Evolutionary conservation across 2,888 invertebrate species (phyloP).

Genomic region (Dusona sp.): DNA sequence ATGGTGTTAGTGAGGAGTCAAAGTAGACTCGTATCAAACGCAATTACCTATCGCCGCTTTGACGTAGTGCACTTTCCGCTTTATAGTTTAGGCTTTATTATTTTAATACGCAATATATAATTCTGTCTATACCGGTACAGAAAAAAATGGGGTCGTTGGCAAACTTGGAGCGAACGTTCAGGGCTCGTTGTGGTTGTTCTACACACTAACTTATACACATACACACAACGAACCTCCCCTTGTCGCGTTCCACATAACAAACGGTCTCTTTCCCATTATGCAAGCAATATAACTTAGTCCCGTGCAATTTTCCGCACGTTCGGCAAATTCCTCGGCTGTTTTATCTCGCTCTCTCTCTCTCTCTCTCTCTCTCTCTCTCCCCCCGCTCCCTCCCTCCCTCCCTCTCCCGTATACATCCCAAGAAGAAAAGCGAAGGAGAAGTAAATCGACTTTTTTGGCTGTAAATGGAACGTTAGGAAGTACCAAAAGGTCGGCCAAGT

Average conservation of each 20-base stretch:
- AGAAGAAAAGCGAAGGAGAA: slow-evolving; percentile 27
- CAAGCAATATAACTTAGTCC: slow-evolving; percentile 73
- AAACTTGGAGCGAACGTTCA: slow-evolving; percentile 28
- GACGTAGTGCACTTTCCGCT: slow-evolving; percentile 10
- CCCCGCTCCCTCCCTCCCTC: no score
- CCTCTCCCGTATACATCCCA: background rate
- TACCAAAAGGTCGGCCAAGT: slow-evolving; percentile 42
- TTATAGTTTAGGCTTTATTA: slow-evolving; percentile 15
- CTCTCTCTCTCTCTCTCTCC: no score
- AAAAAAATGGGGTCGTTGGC: slow-evolving; percentile 50
- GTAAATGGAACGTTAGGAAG: slow-evolving; percentile 59
- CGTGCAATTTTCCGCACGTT: slow-evolving; percentile 75
- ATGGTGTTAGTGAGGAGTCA: slow-evolving; percentile 26
- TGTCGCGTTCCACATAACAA: slow-evolving; percentile 47
- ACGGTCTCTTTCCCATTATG: slow-evolving; percentile 66
- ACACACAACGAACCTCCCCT: background rate
- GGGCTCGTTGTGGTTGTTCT: slow-evolving; percentile 26
- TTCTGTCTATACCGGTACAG: slow-evolving; percentile 15
- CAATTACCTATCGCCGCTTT: slow-evolving; percentile 39
- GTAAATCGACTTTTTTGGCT: slow-evolving; percentile 72
- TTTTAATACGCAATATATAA: slow-evolving; percentile 27
- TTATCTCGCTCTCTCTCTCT: no score
- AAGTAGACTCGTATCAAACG: slow-evolving; percentile 40
- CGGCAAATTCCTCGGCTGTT: slow-evolving; percentile 68
- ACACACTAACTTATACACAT: background rate